phyloP scores from a whole-genome alignment of 2,888 invertebrate species.

The Megamerina dolium region DNA sequence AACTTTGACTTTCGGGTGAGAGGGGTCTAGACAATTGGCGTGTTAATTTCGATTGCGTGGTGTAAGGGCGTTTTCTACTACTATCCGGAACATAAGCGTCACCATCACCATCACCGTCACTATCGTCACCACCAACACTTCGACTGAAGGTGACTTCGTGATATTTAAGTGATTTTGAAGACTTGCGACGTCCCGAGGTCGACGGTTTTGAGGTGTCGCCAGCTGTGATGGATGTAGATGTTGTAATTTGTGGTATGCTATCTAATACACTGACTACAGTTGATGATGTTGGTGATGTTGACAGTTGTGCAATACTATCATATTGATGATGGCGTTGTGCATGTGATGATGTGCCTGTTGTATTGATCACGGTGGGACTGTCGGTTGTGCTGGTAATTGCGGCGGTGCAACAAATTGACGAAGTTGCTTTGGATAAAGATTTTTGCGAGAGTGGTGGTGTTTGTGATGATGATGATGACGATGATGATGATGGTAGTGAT shows the following conservation, averaged over 20 bases:
- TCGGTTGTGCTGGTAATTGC: conserved; percentile 3
- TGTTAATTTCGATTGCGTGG: conserved; percentile 4
- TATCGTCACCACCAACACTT: conserved; percentile 36
- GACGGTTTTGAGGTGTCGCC: conserved; percentile 2
- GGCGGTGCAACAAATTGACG: no score
- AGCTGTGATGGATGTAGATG: not conserved
- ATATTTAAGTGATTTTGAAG: conserved; percentile 30
- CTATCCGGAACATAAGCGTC: conserved; percentile 23
- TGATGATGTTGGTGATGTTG: conserved; percentile 1
- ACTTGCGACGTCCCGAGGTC: conserved; percentile 30
- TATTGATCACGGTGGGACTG: conserved; percentile 10
- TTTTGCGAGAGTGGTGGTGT: conserved; percentile 5
- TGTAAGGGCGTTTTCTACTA: conserved; percentile 9
- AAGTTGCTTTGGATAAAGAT: not conserved
- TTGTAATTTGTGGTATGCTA: not conserved
- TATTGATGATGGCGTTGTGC: not conserved
- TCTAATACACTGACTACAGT: conserved; percentile 13
- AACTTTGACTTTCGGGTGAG: conserved; percentile 26
- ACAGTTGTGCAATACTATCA: no score
- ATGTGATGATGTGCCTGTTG: not conserved
- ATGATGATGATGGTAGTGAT: conserved; percentile 10
- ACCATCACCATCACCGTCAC: conserved; percentile 29
- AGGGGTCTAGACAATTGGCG: conserved; percentile 27
- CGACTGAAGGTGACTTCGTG: conserved; percentile 43
- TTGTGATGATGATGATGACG: conserved; percentile 2